Base-by-base conservation (phyloP, 2,113 vertebrate genomes). In the Megaleporinus macrocephalus region DNA sequence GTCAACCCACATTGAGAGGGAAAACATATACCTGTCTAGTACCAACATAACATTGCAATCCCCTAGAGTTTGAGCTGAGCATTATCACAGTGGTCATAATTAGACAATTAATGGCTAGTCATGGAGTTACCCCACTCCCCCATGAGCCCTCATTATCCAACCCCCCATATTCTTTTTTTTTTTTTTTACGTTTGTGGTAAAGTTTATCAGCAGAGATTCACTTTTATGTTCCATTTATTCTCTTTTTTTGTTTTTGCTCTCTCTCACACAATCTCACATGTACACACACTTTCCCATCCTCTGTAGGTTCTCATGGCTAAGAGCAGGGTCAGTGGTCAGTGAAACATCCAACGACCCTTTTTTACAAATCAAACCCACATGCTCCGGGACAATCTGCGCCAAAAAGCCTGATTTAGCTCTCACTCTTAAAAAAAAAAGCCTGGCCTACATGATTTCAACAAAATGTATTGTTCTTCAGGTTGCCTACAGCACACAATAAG, bases 291-390 rank as follows among this genome's bases (percentile, higher is more conserved):
- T 36, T 20, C 65, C 7, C 30, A 65, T 65, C 26, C 44, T 29
- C 5, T 22, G 65, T 68, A 57, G n/a, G 4, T 22, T 30, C 71
- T 59, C 29, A 57, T 36, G 18, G 55, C 18, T 33, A 57, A 74
- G 4, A 74, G 29, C 27, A 57, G 53, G 73, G 36, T 68, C 65
- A 68, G 29, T 11, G 30, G 20, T 29, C 30, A 30, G 63, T 30
- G 29, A 72, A 72, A 27, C 41, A 72, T 72, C n/a, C 44, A 14
- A 15, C 51, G 18, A 61, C 7, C 12, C 3, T 5, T 51, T 12
- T 66, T 49, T 49, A 41, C 15, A 49, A 76, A 76, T 65, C 59
- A 76, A 76, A 27, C 74, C 47, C 59, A 76, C 36, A 49, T 53
- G 70, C 24, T 27, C 47, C 36, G 16, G 29, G 13, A 66, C 27